A percentile compares a stretch with the other conserved stretches of the same genome.
phyloP scores from a whole-genome alignment of 2,113 vertebrate genomes.

The Sinocyclocheilus anophthalmus region DNA sequence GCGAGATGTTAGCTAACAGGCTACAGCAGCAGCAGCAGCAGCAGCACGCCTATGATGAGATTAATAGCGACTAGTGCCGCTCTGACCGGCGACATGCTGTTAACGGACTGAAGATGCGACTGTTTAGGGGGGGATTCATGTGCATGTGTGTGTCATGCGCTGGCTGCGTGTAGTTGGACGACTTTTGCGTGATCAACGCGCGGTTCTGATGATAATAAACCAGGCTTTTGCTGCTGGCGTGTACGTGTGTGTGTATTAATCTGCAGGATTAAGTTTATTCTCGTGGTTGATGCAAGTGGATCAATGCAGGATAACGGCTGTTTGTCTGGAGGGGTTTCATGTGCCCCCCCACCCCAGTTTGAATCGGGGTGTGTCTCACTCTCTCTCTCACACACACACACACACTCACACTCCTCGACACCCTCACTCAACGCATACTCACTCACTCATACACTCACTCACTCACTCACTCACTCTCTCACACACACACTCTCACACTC shows the following conservation, averaged over 20 bases:
- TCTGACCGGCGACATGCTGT: constrained; percentile 16
- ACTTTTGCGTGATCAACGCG: neutral
- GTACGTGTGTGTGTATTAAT: constrained; percentile 1
- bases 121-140: neutral
- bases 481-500: no score
- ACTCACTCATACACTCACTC: no score
- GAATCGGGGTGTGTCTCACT: constrained; percentile 32
- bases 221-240: neutral
- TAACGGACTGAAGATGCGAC: neutral
- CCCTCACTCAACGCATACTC: no score
- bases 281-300: neutral
- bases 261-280: constrained; percentile 42
- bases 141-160: constrained; percentile 1
- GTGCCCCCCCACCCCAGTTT: neutral
- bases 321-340: constrained; percentile 17
- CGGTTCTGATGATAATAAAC: neutral
- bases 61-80: neutral
- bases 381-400: neutral
- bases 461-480: no score
- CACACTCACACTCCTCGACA: no score
- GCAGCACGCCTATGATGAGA: constrained; percentile 6
- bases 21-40: constrained; percentile 9
- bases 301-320: constrained; percentile 20
- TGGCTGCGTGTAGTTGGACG: neutral
- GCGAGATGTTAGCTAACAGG: constrained; percentile 32